Evolutionary conservation across 2,888 invertebrate genomes (phyloP), one percentile per base, ranked within the genome.

Genomic region (Nipponacmea schrenckii): DNA sequence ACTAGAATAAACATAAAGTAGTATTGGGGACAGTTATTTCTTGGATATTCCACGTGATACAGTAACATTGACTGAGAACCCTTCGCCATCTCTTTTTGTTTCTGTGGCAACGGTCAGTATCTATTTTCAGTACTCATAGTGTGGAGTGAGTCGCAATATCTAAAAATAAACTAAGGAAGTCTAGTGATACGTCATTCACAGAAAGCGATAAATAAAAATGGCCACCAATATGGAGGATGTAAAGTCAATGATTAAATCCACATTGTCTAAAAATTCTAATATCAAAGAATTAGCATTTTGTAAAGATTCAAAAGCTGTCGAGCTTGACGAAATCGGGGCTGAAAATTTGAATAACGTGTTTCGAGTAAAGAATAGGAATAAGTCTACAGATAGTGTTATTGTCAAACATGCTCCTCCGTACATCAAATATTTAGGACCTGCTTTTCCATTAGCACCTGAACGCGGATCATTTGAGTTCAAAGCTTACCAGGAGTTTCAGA

Each of bases 321-420:
- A 27, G n/a, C 45, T 75, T 2, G 78, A 76, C 45, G 80, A 80
- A 64, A 72, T 81, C 17, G 79, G 79, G 7, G 81, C 81, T 71
- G 83, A 81, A 10, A 82, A 83, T 71, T 67, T 83, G 64, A 83
- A 84, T 73, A 74, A 80, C 64, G 81, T 84, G 0, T 20, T 73
- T 15, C 66, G 81, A 64, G 72, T 81, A 1, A 62, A 67, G 48
- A 73, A 69, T 5, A 26, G 45, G 17, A 67, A 68, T 1, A 62
- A 70, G 15, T 48, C 68, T 10, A 45, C n/a, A 12, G 44, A 71
- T 7, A 79, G 77, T 63, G 67, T 79, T 15, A 75, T 84, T 12
- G 56, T 81, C n/a, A 84, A 84, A 74, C 78, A 79, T 56, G 79
- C 82, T 17, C 74, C 80, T 12, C 82, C 83, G 1, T 83, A 78